A percentile compares a stretch with the other conserved stretches of the same genome.
Conservation (phyloP, 2,888 invertebrate species). For the Epirrita christyi region DNA sequence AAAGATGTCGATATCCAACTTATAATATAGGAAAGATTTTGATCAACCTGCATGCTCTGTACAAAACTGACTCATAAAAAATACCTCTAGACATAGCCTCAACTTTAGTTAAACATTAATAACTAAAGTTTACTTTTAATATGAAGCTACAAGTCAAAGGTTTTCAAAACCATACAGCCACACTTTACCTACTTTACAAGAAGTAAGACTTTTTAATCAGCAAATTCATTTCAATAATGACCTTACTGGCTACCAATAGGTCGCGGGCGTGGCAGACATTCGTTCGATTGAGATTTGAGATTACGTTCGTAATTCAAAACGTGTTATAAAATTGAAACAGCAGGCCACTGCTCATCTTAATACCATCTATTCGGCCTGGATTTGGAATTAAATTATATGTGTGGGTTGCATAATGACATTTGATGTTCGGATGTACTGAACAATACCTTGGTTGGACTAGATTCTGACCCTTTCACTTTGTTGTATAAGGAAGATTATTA, state of each 20-base stretch:
- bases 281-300: constrained; percentile 66
- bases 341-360: constrained; percentile 65
- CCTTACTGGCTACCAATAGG: constrained; percentile 60
- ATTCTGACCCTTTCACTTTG: constrained; percentile 30
- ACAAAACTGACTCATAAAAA: no score
- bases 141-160: no score
- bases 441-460: constrained; percentile 32
- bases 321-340: constrained; percentile 80
- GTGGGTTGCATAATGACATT: constrained; percentile 45
- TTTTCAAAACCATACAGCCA: constrained; percentile 1
- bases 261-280: constrained; percentile 65
- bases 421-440: constrained; percentile 31
- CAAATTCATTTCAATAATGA: constrained; percentile 22
- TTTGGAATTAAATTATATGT: constrained; percentile 54
- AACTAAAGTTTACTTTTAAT: no score
- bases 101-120: no score
- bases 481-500: not conserved
- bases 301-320: constrained; percentile 71
- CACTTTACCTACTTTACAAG: not conserved
- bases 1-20: no score
- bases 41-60: no score
- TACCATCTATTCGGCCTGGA: constrained; percentile 61
- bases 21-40: no score
- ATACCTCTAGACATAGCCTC: no score
- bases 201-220: constrained; percentile 20